Evolutionary conservation across 2,113 vertebrate species (phyloP), one percentile per base, ranked within the genome.

Genomic region (Charina bottae): DNA sequence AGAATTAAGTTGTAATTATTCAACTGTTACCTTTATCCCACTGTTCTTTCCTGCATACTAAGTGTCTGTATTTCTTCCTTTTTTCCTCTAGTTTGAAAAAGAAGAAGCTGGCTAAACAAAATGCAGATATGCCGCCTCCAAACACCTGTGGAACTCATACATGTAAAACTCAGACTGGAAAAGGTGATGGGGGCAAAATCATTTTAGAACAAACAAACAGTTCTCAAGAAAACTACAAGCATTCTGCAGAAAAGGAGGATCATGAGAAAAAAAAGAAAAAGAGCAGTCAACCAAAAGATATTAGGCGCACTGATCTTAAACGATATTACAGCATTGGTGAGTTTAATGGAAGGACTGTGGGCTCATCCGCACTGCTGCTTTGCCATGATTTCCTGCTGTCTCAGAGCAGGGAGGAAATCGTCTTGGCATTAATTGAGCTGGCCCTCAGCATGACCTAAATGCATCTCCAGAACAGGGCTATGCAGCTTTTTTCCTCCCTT

Each of bases 191-290:
- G 92, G 95, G 94, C 54, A 95, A 97, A 93, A 95, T 94, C 92
- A 94, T 97, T 96, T 93, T 96, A 95, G 97, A 97, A 49, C 96
- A 97, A 95, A 94, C 96, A 84, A 94, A 95, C 94, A 96, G 94
- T 55, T 96, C 95, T 85, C 96, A 96, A 96, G 97, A 97, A 64
- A 97, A 96, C 60, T 94, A 90, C 95, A 97, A 93, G 92, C 59
- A 95, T 92, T 83, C 96, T 95, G 96, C 90, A 93, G 97, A 96
- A 94, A 97, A 97, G 90, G 93, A 94, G 12, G 97, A 97, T 55
- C 93, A 56, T 68, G 97, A 98, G 93, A 98, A 97, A 93, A 98
- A 96, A 60, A 98, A 98, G 96, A 98, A 98, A 92, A 98, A 97
- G 92, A 97, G 95, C 90, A 97, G 91, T 78, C 98, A 97, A 88